A percentile compares a stretch with the other conserved stretches of the same genome.
These are phyloP conservation scores for Scyliorhinus canicula DNA, from an alignment of 2,797 vertebrate genomes.

Conservation along the genomic window DNA sequence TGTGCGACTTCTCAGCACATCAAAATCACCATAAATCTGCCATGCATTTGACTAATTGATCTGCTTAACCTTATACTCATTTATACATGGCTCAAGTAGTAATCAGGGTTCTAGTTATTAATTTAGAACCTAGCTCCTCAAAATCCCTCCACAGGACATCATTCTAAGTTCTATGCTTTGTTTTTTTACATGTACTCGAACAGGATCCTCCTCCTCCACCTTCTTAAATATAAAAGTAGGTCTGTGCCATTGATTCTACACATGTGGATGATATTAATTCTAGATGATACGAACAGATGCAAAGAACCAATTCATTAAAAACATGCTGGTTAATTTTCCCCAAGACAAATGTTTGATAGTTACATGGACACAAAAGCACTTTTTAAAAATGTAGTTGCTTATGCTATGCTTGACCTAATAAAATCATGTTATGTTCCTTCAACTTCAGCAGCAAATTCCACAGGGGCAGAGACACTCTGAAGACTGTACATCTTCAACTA, in stretches of 20 bases:
- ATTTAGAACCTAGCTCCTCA: background rate
- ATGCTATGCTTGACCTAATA: background rate
- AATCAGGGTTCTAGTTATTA: background rate
- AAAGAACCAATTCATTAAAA: background rate
- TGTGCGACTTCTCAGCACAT: too few relatives aligned
- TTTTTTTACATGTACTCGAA: background rate
- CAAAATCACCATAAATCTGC: too few relatives aligned
- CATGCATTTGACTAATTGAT: background rate
- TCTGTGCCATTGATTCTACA: background rate
- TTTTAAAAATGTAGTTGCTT: background rate
- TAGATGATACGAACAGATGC: background rate
- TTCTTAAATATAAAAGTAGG: background rate
- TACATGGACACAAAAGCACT: background rate
- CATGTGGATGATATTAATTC: background rate
- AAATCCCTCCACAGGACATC: background rate
- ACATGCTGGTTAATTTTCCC: background rate
- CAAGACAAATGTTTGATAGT: background rate
- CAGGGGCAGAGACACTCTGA: background rate
- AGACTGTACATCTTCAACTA: background rate
- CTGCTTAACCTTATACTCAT: background rate
- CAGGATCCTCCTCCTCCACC: background rate
- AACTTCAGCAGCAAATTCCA: conserved; percentile 12
- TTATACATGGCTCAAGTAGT: background rate
- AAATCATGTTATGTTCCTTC: background rate
- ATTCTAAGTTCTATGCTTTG: background rate